These are phyloP conservation scores for Hyperoplus immaculatus DNA, from an alignment of 2,797 vertebrate species.

Conservation along the genomic window DNA sequence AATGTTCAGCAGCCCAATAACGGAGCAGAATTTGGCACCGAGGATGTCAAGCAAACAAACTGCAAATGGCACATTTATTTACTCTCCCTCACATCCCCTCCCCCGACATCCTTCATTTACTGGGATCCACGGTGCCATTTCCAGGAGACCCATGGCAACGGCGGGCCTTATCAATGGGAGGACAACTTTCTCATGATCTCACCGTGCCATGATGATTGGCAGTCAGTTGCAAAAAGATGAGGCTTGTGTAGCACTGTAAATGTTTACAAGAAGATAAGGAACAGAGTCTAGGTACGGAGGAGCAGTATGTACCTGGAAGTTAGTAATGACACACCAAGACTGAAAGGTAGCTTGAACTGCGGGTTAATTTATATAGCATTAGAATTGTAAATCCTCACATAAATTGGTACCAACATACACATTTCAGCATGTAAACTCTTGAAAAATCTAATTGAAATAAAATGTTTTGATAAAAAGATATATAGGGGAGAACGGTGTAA, in stretches of 20 bases:
- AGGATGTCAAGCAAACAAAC: slow-evolving; percentile 80
- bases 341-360: too few species aligned
- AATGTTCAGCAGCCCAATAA: slow-evolving; percentile 66
- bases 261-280: too few species aligned
- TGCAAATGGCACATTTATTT: slow-evolving; percentile 84
- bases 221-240: slow-evolving; percentile 27
- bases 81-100: slow-evolving; percentile 63
- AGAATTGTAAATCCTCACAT: too few species aligned
- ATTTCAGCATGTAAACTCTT: too few species aligned
- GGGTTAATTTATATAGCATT: too few species aligned
- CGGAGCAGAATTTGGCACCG: slow-evolving; percentile 64
- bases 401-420: too few species aligned
- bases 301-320: too few species aligned
- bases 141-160: slow-evolving; percentile 83
- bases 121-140: slow-evolving; percentile 73
- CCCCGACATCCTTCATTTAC: slow-evolving; percentile 78
- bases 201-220: slow-evolving; percentile 61
- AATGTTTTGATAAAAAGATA: too few species aligned
- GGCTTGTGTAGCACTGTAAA: slow-evolving; percentile 16
- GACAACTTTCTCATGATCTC: slow-evolving; percentile 88
- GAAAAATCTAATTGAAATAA: too few species aligned
- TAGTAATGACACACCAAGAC: too few species aligned
- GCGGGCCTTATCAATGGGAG: slow-evolving; percentile 70
- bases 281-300: too few species aligned
- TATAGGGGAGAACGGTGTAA: too few species aligned